Base-by-base conservation (phyloP, 2,113 vertebrate genomes). In the Tragulus kanchil region DNA sequence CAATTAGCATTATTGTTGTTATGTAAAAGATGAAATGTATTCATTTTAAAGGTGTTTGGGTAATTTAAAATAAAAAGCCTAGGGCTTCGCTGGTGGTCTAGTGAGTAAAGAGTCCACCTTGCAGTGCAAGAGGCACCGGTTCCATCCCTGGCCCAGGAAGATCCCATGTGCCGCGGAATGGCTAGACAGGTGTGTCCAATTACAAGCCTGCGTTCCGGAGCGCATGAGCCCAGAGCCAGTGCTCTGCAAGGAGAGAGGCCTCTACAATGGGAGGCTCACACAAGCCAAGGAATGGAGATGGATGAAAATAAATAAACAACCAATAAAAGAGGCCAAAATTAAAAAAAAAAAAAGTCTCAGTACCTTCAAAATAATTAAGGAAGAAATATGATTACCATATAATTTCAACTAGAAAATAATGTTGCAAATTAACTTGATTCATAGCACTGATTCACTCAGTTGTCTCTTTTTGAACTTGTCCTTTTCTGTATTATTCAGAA, bases 361-460 rank as follows among this genome's bases (percentile, higher is more conserved):
- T 67, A 2, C 0, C 13, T 56, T 94, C 12, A 28, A 91, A 94
- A 71, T 85, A 92, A 59, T 90, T 19, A 69, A 71, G 10, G 11
- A 50, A 84, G n/a, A 93, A 97, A 85, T 36, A 73, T 31, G 59
- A 69, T 28, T 71, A 89, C 52, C 5, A 16, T 85, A 82, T 87
- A 95, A 75, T 90, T 89, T 89, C 59, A 78, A 54, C 5, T 48
- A 58, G 5, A 28, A 94, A 85, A 36, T 58, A 94, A 73, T 42
- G 50, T 65, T 94, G 61, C 23, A 78, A 96, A 96, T 96, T 96
- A 97, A 93, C 64, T 75, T 98, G 92, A 96, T 98, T 97, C 99
- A 98, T 89, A 96, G 31, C 25, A 97, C n/a, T 99, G 95, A 97
- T 87, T 96, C 93, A 95, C 61, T 95, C 25, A 93, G 77, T 97